Percentiles rank a stretch among this genome's conserved stretches.
Evolutionary conservation across 2,797 vertebrate genomes (phyloP).

Genomic region (Danionella dracula): DNA sequence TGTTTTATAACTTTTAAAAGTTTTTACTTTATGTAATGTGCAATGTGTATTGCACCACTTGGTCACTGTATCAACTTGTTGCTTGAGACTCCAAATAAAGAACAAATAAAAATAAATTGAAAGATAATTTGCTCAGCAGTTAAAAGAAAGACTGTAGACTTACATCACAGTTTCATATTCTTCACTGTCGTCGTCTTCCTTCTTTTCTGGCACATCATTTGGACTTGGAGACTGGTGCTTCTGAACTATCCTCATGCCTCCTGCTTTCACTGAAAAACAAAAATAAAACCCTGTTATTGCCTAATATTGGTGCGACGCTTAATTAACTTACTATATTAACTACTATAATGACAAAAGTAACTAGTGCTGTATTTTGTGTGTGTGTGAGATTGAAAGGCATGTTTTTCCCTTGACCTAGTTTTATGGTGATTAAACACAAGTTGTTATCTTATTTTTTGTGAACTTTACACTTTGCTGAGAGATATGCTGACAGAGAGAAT

Average conservation of each 20-base stretch:
- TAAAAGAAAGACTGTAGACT: constrained; percentile 13
- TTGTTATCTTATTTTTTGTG: constrained; percentile 12
- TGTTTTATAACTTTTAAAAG: too few species aligned
- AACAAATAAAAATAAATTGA: too few species aligned
- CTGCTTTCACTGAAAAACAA: constrained; percentile 81
- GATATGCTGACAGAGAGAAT: neutral
- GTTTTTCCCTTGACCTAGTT: neutral
- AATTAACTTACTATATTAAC: too few species aligned
- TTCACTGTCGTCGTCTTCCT: constrained; percentile 77
- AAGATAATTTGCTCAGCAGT: neutral
- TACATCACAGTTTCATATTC: constrained; percentile 90
- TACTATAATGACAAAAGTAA: too few species aligned
- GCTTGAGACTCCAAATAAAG: too few species aligned
- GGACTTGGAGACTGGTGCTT: constrained; percentile 77
- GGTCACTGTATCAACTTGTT: too few species aligned
- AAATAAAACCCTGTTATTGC: neutral
- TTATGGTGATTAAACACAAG: neutral
- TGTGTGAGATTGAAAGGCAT: too few species aligned
- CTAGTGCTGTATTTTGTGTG: too few species aligned
- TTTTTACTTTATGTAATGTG: too few species aligned
- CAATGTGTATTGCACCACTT: too few species aligned
- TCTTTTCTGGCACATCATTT: constrained; percentile 66
- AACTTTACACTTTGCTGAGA: constrained; percentile 10
- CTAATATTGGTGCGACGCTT: neutral
- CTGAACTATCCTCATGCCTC: constrained; percentile 96